Evolutionary conservation across 1,140 invertebrate species (phyloP).

Genomic region (Macrobrachium rosenbergii): DNA sequence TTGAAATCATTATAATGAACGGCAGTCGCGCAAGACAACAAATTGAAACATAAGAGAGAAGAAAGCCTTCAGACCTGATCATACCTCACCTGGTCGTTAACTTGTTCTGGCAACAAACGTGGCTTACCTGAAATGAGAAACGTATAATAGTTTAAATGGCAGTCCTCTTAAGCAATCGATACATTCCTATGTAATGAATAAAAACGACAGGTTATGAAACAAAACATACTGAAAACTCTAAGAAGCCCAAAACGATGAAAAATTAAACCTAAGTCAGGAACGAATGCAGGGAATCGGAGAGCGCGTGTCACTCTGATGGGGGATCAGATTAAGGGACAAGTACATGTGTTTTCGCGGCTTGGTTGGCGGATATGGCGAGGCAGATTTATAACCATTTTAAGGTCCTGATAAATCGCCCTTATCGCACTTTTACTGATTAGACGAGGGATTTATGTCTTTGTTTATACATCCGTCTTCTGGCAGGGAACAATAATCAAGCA

Average conservation of each 20-base stretch:
- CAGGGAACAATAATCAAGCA: no score
- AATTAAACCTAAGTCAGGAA: not conserved
- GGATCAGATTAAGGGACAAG: not conserved
- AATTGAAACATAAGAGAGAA: no score
- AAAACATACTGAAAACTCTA: not conserved
- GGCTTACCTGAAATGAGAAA: no score
- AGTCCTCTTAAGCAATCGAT: no score
- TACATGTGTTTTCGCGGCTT: conserved; percentile 28
- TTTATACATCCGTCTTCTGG: not conserved
- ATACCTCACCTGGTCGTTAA: no score
- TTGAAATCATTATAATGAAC: no score
- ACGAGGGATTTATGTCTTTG: conserved; percentile 13
- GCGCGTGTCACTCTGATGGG: conserved; percentile 6
- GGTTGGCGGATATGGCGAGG: not conserved
- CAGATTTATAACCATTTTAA: conserved; percentile 28
- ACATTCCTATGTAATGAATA: no score
- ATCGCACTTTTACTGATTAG: conserved; percentile 14
- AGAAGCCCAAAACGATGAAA: not conserved
- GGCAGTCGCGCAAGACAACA: no score
- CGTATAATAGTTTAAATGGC: no score
- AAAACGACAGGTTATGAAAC: not conserved
- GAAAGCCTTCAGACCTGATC: no score
- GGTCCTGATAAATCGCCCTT: conserved; percentile 14
- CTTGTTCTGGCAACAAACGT: no score
- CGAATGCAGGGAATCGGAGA: not conserved